Base-by-base conservation (phyloP, 2,113 vertebrate genomes). In the Oreocharis arfaki region DNA sequence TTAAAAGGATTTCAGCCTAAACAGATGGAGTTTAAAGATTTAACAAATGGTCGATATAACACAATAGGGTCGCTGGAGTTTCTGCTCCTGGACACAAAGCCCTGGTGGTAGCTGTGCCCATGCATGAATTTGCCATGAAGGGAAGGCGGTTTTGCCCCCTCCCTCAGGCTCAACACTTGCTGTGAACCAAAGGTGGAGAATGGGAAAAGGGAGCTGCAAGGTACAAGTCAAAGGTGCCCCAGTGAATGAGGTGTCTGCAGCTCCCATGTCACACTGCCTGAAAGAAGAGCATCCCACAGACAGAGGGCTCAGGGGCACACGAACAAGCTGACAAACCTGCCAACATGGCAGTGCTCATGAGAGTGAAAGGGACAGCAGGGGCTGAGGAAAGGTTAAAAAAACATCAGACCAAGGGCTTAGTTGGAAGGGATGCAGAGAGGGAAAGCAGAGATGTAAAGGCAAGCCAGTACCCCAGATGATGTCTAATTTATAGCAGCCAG, bases 401-500 rank as follows among this genome's bases (percentile, higher is more conserved):
- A 5, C 23, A 61, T 47, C 60, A 81, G 24, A 73, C 8, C 13
- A 35, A 64, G 39, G 42, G 33, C 42, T 52, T 37, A 23, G 21
- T 24, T 82, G 41, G 52, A 84, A 93, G 11, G 19, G 52, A 88
- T 49, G 26, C 37, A 86, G 28, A 68, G 15, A 50, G 19, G 30
- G 7, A 91, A 76, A 71, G n/a, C 0, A 33, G 41, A 69, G 28
- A 4, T 1, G 37, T n/a, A 83, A 89, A 94, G n/a, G 76, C 79
- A 92, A 93, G 76, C 10, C 65, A 78, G 89, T 53, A 92, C 32
- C 26, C 1, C 10, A 84, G 50, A 95, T 71, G 39, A 90, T 57
- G 61, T 64, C 41, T 88, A 42, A 93, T 94, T 87, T 86, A 73
- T 53, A 86, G 47, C 64, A 94, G 92, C 22, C 86, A 95, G 88